Conservation (phyloP, 2,797 vertebrate species). For the Myiotriccus ornatus region DNA sequence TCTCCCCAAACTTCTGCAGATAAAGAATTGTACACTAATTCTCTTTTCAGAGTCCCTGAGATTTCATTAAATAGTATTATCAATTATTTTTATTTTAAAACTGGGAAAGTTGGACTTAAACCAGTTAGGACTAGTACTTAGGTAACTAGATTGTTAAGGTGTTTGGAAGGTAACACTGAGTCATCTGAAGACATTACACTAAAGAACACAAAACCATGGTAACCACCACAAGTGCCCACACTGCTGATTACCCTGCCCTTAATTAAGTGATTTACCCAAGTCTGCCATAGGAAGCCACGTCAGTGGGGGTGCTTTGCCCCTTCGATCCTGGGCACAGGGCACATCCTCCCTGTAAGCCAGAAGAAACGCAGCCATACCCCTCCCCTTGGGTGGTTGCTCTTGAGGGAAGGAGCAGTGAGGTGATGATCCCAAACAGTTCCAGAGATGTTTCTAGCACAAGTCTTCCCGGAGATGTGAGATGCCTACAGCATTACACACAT, state of each 20-base stretch:
- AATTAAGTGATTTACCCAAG: background rate
- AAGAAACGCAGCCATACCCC: rapidly evolving
- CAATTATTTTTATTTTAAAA: background rate
- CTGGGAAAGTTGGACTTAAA: background rate
- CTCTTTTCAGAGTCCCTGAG: background rate
- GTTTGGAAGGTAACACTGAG: background rate
- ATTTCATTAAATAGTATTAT: background rate
- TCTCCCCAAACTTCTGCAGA: background rate
- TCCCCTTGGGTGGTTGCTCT: rapidly evolving
- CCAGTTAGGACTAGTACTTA: background rate
- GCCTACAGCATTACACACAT: background rate
- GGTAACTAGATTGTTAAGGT: background rate
- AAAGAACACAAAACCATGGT: rapidly evolving
- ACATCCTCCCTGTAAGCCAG: background rate
- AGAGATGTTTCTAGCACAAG: background rate
- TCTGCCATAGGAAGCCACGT: background rate
- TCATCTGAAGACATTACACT: background rate
- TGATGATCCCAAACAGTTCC: background rate
- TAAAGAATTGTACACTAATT: background rate
- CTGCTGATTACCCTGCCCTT: background rate
- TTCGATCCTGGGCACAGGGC: background rate
- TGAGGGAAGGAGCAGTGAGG: background rate
- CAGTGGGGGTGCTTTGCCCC: background rate
- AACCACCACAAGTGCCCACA: background rate
- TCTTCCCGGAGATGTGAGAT: background rate